Evolutionary conservation across 2,797 vertebrate genomes (phyloP).

Genomic region (Channallabes apus): DNA sequence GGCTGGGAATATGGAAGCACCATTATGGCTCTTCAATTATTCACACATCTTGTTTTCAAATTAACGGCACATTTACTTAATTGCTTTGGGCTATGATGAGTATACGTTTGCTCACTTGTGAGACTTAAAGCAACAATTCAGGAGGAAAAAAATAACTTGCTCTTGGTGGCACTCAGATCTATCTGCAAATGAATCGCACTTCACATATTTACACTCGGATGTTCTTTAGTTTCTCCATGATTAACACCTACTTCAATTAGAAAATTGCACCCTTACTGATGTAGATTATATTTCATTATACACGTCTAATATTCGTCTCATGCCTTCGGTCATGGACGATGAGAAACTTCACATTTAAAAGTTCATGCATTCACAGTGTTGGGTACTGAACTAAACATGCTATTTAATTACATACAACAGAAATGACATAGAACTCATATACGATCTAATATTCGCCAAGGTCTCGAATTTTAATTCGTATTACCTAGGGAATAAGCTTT

Average conservation of each 20-base stretch:
- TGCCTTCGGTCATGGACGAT: not conserved
- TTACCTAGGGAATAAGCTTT: not conserved
- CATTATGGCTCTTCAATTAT: slow-evolving; percentile 43
- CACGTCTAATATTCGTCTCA: not conserved
- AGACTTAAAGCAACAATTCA: not conserved
- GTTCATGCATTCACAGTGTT: too few species aligned
- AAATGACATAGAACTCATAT: not conserved
- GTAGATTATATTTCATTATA: not conserved
- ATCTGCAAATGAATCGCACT: not conserved
- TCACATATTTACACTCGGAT: not conserved
- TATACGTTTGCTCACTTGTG: slow-evolving; percentile 9
- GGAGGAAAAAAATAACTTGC: not conserved
- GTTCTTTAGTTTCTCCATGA: not conserved
- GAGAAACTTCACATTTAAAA: not conserved
- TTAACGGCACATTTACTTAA: slow-evolving; percentile 44
- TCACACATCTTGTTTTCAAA: slow-evolving; percentile 39
- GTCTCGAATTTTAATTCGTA: not conserved
- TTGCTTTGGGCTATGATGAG: slow-evolving; percentile 37
- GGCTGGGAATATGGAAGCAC: slow-evolving; percentile 17
- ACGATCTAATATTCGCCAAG: not conserved
- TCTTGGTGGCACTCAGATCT: not conserved
- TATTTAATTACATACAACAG: not conserved
- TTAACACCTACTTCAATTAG: not conserved
- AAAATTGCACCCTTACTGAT: not conserved
- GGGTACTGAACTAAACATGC: not conserved